These are phyloP conservation scores for Paelopatides confundens DNA, from an alignment of 53 echinoderm and acorn worm genomes.

Conservation along the genomic window DNA sequence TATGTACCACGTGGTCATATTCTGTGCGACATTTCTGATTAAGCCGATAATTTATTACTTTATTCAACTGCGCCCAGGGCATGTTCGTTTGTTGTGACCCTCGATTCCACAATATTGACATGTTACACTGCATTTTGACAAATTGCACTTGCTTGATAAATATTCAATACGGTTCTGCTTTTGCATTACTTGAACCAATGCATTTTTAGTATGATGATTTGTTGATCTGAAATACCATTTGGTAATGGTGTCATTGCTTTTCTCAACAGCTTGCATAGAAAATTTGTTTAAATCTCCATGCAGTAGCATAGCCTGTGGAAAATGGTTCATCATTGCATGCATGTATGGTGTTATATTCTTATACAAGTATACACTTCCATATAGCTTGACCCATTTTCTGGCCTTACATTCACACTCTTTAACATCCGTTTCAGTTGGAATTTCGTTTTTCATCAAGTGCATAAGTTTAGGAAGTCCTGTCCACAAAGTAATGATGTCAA, in stretches of 20 bases:
- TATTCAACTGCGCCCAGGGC: too few relatives aligned
- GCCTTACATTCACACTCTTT: neutral
- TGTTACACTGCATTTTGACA: neutral
- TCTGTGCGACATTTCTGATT: too few relatives aligned
- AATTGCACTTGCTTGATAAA: neutral
- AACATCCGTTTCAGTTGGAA: neutral
- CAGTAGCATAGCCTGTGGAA: neutral
- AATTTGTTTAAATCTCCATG: neutral
- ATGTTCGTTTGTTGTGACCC: neutral
- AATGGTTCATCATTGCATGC: neutral
- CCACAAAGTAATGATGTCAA: constrained; percentile 33
- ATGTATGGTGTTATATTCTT: constrained; percentile 32
- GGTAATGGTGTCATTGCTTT: neutral
- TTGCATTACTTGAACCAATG: neutral
- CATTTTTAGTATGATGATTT: neutral
- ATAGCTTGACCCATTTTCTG: constrained; percentile 50
- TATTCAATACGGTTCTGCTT: neutral
- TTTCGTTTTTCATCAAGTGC: neutral
- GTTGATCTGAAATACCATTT: constrained; percentile 1
- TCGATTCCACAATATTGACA: neutral
- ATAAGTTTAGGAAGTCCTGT: constrained; percentile 7
- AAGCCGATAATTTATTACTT: too few relatives aligned
- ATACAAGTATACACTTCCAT: neutral
- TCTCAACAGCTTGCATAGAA: neutral
- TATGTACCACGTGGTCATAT: too few relatives aligned